Percentiles rank a stretch among this genome's conserved stretches.
phyloP scores from a whole-genome alignment of 2,113 vertebrate genomes.

The Hemicordylus capensis region DNA sequence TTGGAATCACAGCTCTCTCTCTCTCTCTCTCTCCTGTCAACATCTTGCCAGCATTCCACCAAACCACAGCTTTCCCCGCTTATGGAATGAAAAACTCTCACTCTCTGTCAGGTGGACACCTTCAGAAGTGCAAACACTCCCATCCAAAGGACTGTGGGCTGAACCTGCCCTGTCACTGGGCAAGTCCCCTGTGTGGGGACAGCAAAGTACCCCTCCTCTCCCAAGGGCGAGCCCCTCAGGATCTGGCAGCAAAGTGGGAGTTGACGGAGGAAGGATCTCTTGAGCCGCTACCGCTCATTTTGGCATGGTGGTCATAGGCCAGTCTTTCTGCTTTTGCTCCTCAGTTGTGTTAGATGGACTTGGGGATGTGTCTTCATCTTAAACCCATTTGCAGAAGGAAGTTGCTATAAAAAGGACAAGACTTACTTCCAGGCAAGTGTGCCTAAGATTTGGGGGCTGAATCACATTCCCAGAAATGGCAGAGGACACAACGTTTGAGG shows the following conservation, averaged over 20 bases:
- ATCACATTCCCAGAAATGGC: not conserved
- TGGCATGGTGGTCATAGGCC: too few species aligned
- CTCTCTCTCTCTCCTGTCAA: rapidly evolving
- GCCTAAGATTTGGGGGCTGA: not conserved
- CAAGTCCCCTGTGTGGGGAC: not conserved
- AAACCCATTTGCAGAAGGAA: not conserved
- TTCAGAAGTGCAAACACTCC: not conserved
- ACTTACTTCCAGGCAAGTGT: not conserved
- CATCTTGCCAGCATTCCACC: not conserved
- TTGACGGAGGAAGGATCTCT: too few species aligned
- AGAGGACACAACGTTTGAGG: not conserved
- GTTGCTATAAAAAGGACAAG: not conserved
- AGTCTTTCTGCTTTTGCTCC: too few species aligned
- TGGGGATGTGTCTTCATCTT: too few species aligned
- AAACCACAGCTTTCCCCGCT: not conserved
- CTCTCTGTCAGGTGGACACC: rapidly evolving
- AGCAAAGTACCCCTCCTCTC: not conserved
- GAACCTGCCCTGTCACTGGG: not conserved
- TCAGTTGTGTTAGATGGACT: too few species aligned
- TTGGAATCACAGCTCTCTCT: rapidly evolving
- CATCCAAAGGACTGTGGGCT: not conserved
- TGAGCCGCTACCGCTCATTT: too few species aligned
- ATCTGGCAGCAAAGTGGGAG: too few species aligned
- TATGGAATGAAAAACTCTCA: not conserved
- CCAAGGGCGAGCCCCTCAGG: too few species aligned